Evolutionary conservation across 1,140 invertebrate species (phyloP), one percentile per base, ranked within the genome.

Genomic region (Chionoecetes opilio): DNA sequence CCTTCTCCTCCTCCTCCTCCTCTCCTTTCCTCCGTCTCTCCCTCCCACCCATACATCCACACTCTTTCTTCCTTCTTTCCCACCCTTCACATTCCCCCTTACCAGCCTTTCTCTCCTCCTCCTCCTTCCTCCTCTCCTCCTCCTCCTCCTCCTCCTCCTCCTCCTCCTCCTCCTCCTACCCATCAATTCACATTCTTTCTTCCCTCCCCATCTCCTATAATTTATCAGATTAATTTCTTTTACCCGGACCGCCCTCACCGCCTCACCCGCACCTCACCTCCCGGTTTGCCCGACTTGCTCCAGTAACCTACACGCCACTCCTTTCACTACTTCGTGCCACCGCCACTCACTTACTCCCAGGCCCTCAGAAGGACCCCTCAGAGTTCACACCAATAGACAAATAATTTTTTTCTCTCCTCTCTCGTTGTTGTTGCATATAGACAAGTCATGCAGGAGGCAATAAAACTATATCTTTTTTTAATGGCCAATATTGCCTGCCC

Each of bases 281-380:
- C 63, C 63, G 21, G 63, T 75, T 75, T n/a, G 26, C 63, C n/a
- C 63, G 63, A 8, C 63, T 75, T 75, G 63, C 63, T 75, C 63
- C 26, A 75, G 63, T 75, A 75, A 75, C 63, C 63, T 75, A 75
- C 63, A 75, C 63, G 63, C 63, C n/a, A n/a, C 63, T 75, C 63
- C 63, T 75, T 75, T 75, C 63, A 75, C 63, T 75, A 17, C 21
- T 26, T 75, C 63, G 21, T 21, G 63, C 63, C 63, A 26, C 21
- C 11, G 63, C 63, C 63, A 75, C 63, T 75, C 63, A 75, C 63
- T 75, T n/a, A 75, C 63, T 75, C 63, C 63, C 26, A 26, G 21
- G n/a, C 1, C 63, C 63, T 53, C 46, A n/a, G n/a, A 75, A n/a
- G 63, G 63, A 75, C 63, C 21, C 63, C 63, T 75, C 63, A 17